phyloP scores from a whole-genome alignment of 2,797 vertebrate species.

The Petrocephalus schoutedeni region DNA sequence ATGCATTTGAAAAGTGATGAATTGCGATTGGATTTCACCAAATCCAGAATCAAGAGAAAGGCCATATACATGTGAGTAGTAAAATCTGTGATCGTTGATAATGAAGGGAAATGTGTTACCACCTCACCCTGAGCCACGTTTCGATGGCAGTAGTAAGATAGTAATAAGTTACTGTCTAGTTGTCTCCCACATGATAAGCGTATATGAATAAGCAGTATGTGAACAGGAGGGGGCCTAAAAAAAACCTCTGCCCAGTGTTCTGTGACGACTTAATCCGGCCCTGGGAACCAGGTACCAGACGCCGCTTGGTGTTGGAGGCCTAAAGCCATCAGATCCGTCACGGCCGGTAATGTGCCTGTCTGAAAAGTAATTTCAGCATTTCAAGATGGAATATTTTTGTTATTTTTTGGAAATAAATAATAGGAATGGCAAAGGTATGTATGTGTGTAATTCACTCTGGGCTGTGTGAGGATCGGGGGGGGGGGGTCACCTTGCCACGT shows the following conservation, averaged over 20 bases:
- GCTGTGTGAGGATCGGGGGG: not conserved
- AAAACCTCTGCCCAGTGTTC: not conserved
- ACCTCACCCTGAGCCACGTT: not conserved
- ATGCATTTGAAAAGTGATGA: not conserved
- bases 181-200: not conserved
- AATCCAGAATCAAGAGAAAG: not conserved
- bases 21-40: not conserved
- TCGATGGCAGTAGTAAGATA: not conserved
- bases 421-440: not conserved
- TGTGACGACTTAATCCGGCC: not conserved
- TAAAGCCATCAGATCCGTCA: constrained; percentile 36
- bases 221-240: not conserved
- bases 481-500: not conserved
- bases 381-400: not conserved
- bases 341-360: constrained; percentile 14
- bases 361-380: constrained; percentile 13
- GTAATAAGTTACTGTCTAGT: not conserved
- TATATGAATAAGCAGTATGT: not conserved
- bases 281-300: not conserved
- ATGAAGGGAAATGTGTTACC: not conserved
- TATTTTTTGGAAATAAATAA: not conserved
- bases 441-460: constrained; percentile 11
- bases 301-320: not conserved
- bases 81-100: not conserved
- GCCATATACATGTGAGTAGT: not conserved